Base-by-base conservation (phyloP, 1,140 invertebrate genomes). In the Apocrypta bakeri region DNA sequence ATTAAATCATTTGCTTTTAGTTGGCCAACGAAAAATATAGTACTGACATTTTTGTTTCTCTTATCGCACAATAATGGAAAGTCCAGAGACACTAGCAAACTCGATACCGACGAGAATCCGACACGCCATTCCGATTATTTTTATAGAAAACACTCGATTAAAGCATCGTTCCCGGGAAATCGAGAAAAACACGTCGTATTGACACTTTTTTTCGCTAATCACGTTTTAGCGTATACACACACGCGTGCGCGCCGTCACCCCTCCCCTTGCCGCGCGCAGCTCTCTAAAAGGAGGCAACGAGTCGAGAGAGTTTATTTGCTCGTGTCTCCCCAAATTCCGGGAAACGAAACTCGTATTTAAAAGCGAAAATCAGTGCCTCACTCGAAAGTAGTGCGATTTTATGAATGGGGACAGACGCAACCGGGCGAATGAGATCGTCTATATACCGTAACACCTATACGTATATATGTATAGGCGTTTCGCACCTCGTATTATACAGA, bases 351-450 rank as follows among this genome's bases (percentile, higher is more conserved):
- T 56, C 48, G 48, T 3, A 56, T 56, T 56, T 56, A 56, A 56
- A 56, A 56, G 48, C 48, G 17, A 56, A 56, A 56, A 56, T n/a
- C 21, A n/a, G 12, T 12, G 40, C 40, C 11, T 42, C 40, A 24
- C 73, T 33, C n/a, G 73, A 72, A 42, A 73, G 71, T n/a, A 73
- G 73, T 75, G 73, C 27, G 27, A 56, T 75, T 75, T 75, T 75
- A 75, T 75, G 73, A 75, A 75, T 75, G 73, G 73, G 48, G 48
- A 73, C 71, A 27, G 33, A 8, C 21, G 29, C 33, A 73, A 9
- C 11, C 64, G 25, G 25, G 9, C 25, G 29, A 73, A 37, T 8
- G n/a, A 48, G 40, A 42, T 0, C 33, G 33, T n/a, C 3, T 11
- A 40, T 42, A 29, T 27, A 40, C 37, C 17, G 2, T 72, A 14